phyloP scores from a whole-genome alignment of 1,140 invertebrate genomes.

The Drosophila nebulosa region DNA sequence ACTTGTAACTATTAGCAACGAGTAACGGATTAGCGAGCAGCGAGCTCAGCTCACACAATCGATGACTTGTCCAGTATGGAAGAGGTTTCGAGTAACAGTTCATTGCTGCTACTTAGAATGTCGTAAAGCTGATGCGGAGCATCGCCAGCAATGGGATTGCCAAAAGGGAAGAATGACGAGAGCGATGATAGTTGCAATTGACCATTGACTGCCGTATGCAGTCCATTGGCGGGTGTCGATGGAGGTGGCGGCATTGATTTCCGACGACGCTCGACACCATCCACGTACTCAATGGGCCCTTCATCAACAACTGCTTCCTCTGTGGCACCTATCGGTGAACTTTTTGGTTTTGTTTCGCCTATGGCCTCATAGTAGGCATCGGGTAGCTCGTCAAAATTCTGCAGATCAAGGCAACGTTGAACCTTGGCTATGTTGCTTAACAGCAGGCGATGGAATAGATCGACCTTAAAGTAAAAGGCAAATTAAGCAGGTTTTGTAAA shows the following conservation, averaged over 20 bases:
- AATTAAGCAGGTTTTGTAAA: no score
- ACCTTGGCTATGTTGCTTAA: constrained; percentile 83
- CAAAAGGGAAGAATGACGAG: constrained; percentile 83
- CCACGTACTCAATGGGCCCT: constrained; percentile 59
- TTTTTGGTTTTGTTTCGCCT: constrained; percentile 34
- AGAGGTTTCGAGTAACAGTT: constrained; percentile 63
- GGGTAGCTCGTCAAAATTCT: constrained; percentile 71
- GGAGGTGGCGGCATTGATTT: constrained; percentile 31
- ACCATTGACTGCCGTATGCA: constrained; percentile 28
- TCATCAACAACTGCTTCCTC: neutral
- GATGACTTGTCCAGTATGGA: constrained; percentile 79
- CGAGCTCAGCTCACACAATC: constrained; percentile 51
- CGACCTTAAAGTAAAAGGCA: constrained; percentile 82
- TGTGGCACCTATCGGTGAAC: neutral
- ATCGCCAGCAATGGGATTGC: constrained; percentile 67
- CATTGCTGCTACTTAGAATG: constrained; percentile 70
- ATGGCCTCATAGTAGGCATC: constrained; percentile 61
- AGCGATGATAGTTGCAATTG: constrained; percentile 61
- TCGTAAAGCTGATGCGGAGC: constrained; percentile 74
- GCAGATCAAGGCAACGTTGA: constrained; percentile 74
- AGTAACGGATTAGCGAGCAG: neutral
- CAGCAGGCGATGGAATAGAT: constrained; percentile 83
- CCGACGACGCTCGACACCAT: constrained; percentile 66
- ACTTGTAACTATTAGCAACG: neutral
- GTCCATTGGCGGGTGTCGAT: constrained; percentile 37